Percentiles rank a stretch among this genome's conserved stretches.
Conservation (phyloP, 2,113 vertebrate genomes). For the Prinia subflava region DNA sequence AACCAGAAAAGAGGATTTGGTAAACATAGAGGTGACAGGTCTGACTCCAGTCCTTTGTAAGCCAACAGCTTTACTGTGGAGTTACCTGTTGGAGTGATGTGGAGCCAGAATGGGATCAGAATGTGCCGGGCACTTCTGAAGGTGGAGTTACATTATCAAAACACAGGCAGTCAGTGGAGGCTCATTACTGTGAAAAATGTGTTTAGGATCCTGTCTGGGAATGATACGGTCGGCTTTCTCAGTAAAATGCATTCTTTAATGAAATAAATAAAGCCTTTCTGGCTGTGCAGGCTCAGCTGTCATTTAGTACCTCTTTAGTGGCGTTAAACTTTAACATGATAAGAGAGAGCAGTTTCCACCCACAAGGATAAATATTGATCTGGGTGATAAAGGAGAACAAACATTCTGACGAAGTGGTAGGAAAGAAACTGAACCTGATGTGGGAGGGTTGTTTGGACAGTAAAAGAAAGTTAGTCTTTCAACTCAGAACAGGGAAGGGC, state of each 20-base stretch:
- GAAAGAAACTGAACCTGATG: slow-evolving; percentile 31
- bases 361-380: slow-evolving; percentile 63
- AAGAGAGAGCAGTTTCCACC: slow-evolving; percentile 56
- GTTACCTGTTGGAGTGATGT: not conserved
- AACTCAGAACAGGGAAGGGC: slow-evolving; percentile 54
- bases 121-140: not conserved
- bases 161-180: not conserved
- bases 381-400: slow-evolving; percentile 51
- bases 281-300: not conserved
- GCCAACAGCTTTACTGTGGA: not conserved
- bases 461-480: slow-evolving; percentile 46
- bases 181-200: not conserved
- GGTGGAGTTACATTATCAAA: not conserved
- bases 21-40: not conserved
- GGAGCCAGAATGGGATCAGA: not conserved
- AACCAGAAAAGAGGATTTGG: not conserved
- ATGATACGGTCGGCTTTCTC: not conserved
- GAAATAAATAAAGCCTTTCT: slow-evolving; percentile 20
- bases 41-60: not conserved
- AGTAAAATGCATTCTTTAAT: not conserved
- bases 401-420: slow-evolving; percentile 37
- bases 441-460: not conserved
- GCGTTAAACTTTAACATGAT: slow-evolving; percentile 45
- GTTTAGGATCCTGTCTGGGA: not conserved
- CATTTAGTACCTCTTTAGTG: slow-evolving; percentile 6